phyloP scores from a whole-genome alignment of 2,113 vertebrate genomes.

The Pseudorectes ferrugineus region DNA sequence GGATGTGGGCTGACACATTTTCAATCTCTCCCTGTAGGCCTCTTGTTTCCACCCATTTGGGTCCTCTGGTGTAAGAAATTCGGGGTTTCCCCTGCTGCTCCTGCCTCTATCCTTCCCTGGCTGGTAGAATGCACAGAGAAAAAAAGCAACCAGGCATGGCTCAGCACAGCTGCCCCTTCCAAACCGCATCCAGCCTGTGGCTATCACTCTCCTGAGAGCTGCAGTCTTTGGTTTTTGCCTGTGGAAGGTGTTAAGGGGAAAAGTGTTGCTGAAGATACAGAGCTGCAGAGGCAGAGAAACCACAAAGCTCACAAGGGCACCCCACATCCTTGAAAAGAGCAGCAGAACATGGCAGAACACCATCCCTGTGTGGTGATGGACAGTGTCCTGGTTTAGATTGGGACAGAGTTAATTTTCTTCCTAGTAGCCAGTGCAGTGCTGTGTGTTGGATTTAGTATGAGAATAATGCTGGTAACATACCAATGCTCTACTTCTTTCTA shows the following conservation, averaged over 20 bases:
- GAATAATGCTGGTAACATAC: background rate
- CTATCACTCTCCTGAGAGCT: background rate
- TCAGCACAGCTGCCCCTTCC: background rate
- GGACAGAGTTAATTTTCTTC: background rate
- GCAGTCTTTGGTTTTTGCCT: background rate
- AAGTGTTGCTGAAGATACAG: background rate
- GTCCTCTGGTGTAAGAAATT: background rate
- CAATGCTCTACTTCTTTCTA: background rate
- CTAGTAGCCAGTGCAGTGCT: background rate
- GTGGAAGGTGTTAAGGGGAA: background rate
- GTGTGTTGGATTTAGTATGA: background rate
- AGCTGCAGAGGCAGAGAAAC: background rate
- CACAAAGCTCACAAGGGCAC: background rate
- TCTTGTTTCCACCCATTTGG: background rate
- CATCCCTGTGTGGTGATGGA: background rate
- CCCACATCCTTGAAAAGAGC: background rate
- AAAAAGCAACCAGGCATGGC: background rate
- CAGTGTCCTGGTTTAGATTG: background rate
- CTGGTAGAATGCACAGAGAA: background rate
- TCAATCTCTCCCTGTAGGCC: background rate
- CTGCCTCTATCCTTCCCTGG: background rate
- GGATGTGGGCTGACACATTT: background rate
- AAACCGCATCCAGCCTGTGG: fast-evolving
- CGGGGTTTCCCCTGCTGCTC: background rate
- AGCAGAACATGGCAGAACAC: background rate